Percentiles rank a stretch among this genome's conserved stretches.
Evolutionary conservation across 1,140 invertebrate species (phyloP).

Genomic region (Argopecten irradians): DNA sequence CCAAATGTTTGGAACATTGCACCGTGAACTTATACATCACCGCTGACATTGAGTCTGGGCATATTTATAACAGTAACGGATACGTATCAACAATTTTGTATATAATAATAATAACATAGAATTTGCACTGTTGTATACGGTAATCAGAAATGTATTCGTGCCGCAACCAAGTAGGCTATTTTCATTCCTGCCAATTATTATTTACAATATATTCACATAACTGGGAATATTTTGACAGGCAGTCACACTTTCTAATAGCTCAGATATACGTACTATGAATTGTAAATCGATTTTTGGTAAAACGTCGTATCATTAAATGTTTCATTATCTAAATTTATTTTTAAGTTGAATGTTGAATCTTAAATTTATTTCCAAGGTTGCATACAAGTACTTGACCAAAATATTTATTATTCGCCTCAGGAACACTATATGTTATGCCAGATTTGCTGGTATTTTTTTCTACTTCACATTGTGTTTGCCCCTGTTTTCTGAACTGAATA

Average conservation of each 20-base stretch:
- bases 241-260: too few relatives aligned
- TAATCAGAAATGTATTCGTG: not conserved
- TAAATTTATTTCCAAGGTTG: too few relatives aligned
- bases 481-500: not conserved
- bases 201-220: too few relatives aligned
- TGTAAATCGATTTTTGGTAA: too few relatives aligned
- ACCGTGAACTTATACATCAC: not conserved
- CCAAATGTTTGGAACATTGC: not conserved
- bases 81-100: not conserved
- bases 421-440: not conserved
- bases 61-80: not conserved
- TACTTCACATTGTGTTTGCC: not conserved
- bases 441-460: not conserved
- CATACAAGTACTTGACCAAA: too few relatives aligned
- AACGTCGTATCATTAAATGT: too few relatives aligned
- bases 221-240: too few relatives aligned
- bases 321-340: too few relatives aligned
- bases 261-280: too few relatives aligned
- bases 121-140: not conserved
- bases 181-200: not conserved
- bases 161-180: not conserved
- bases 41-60: not conserved
- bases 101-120: not conserved
- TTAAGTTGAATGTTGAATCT: too few relatives aligned
- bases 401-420: not conserved